Percentiles rank a stretch among this genome's conserved stretches.
Conservation (phyloP, 2,113 vertebrate genomes). For the Prietella phreatophila region DNA sequence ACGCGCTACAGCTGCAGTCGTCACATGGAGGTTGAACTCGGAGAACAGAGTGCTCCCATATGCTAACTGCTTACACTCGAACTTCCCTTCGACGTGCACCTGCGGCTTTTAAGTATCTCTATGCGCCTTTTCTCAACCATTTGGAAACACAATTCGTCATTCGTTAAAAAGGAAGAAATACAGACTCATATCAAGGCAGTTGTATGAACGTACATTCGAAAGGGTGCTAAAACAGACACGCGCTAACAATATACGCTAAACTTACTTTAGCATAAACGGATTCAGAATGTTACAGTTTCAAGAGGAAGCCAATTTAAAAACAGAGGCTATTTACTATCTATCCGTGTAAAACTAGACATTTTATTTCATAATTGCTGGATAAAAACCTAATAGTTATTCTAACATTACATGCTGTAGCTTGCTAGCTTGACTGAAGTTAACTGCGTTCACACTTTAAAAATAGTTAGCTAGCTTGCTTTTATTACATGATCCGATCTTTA, state of each 20-base stretch:
- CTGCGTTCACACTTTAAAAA: neutral
- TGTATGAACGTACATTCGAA: neutral
- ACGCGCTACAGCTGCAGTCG: conserved; percentile 23
- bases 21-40: conserved; percentile 17
- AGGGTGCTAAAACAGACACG: neutral
- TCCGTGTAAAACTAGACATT: neutral
- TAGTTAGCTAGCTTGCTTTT: neutral
- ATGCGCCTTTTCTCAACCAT: neutral
- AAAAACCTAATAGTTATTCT: neutral
- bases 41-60: neutral
- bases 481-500: neutral
- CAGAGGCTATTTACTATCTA: neutral
- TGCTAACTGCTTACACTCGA: neutral
- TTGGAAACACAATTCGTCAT: neutral
- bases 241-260: neutral
- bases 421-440: neutral
- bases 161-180: neutral
- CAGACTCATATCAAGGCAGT: too few relatives aligned
- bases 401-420: neutral
- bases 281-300: neutral
- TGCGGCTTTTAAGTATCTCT: neutral
- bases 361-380: neutral
- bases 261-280: neutral
- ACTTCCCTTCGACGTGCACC: too few relatives aligned
- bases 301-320: neutral